Base-by-base conservation (phyloP, 2,888 invertebrate genomes). In the Diaphora mendica region DNA sequence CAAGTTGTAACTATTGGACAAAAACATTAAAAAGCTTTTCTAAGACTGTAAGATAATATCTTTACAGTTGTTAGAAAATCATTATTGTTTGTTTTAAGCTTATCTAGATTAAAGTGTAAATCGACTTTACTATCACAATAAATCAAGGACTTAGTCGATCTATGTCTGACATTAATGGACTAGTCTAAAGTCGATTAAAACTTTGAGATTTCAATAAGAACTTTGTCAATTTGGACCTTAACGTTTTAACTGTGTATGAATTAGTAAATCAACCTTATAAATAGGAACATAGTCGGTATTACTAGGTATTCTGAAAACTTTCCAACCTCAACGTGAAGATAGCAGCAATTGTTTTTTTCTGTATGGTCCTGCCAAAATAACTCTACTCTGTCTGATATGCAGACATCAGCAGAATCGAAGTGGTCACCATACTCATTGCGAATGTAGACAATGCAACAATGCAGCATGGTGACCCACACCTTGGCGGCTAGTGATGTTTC, bases 1-100 rank as follows among this genome's bases (percentile, higher is more conserved):
- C 82, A 98, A 95, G 93, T 98, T 98, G 93, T 99, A 99, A 82
- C 99, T 99, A 94, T 1, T 82, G 80, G 67, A 62, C 73, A 78
- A 65, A 65, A 65, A 65, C 13, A 39, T 65, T 7, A 39, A 20
- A 23, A 35, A 39, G 11, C 9, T 62, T 17, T 23, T 64, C 64
- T 65, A 35, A 39, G 23, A 65, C 13, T 62, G 26, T 30, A 30
- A 62, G 17, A 62, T 62, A 59, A 26, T 13, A 26, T 26, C 4
- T 8, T 17, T 30, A 30, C 17, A 62, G 15, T 30, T 62, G 26
- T 59, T 55, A 17, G 55, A 9, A 51, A 1, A 55, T n/a, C 55
- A 9, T 55, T 48, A 48, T 5, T 48, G 48, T 20, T 20, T 51
- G 48, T 23, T 51, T 51, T 20, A 20, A 48, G 20, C 48, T 48